Evolutionary conservation across 2,797 vertebrate species (phyloP), one percentile per base, ranked within the genome.

Genomic region (Decapterus maruadsi): DNA sequence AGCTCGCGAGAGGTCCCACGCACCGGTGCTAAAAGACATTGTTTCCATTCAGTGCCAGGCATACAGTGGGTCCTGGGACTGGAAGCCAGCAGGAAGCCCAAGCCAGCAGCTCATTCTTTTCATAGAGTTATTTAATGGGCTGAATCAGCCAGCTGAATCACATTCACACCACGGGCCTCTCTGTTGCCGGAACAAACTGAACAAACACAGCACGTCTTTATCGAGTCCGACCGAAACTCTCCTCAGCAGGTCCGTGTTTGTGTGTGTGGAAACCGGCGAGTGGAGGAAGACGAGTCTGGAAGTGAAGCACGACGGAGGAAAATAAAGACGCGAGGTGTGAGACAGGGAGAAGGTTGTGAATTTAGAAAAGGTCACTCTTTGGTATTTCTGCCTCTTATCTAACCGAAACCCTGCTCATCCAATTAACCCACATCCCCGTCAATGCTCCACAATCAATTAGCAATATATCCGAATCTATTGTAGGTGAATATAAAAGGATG

Each of bases 191-290:
- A 90, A 87, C 81, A 77, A 84, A 90, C 79, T 68, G 74, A 76
- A 89, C 74, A 82, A 86, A 90, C 85, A 83, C 87, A 86, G 75
- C 85, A 73, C 1, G 57, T 81, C 87, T 87, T 85, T 82, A 90
- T 90, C 58, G 75, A 81, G 84, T 88, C 72, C 71, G 81, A 81
- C 72, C 71, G 81, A 81, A 80, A 63, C 13, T 68, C 13, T 68
- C 51, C 71, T 80, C 62, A 76, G 84, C 81, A 26, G 81, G 74
- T 83, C 68, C 8, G 34, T 86, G 54, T 46, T 29, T 8, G 34
- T 86, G 54, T 46, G 31, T 55, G 65, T 59, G 65, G 75, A 72
- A 75, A 76, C 20, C 36, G 58, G 75, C 63, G 65, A 63, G 55
- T 29, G 72, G 73, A 4, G 2, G 61, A 81, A 19, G 54, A 48